Percentiles rank a stretch among this genome's conserved stretches.
Conservation (phyloP, 53 echinoderm and acorn worm species). For the Actinopyga echinites region DNA sequence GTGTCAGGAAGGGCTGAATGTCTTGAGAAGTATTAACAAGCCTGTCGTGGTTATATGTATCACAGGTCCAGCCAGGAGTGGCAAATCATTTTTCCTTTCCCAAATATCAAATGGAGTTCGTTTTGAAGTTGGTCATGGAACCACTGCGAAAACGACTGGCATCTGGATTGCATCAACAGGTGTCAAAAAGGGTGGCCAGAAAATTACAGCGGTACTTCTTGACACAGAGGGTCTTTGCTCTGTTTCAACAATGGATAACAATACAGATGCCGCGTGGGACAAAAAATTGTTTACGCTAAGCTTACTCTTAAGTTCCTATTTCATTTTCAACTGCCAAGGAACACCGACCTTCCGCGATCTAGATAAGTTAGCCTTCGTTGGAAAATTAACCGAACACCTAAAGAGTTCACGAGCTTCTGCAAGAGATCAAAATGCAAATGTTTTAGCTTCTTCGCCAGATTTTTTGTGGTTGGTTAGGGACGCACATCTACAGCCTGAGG, state of each 20-base stretch:
- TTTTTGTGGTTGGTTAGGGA: slow-evolving; percentile 16
- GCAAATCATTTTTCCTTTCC: slow-evolving; percentile 13
- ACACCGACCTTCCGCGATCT: slow-evolving; percentile 9
- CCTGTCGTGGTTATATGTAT: slow-evolving; percentile 11
- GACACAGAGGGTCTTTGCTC: slow-evolving; percentile 31
- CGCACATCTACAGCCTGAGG: background rate
- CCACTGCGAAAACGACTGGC: background rate
- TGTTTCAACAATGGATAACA: background rate
- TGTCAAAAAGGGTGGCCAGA: background rate
- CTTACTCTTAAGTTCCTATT: slow-evolving; percentile 17
- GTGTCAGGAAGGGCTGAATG: slow-evolving; percentile 4
- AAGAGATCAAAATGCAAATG: no score
- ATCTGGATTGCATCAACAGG: slow-evolving; percentile 8
- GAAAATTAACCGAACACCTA: no score
- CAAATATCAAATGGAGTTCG: slow-evolving; percentile 10
- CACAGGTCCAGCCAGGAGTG: slow-evolving; percentile 24
- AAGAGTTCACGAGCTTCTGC: no score
- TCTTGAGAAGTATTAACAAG: background rate
- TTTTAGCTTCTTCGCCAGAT: background rate
- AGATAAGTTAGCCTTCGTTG: background rate
- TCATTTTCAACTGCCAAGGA: slow-evolving; percentile 31
- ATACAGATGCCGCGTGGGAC: slow-evolving; percentile 4
- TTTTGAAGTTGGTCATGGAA: slow-evolving; percentile 19
- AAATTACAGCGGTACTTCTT: background rate
- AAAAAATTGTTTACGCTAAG: slow-evolving; percentile 25